Percentiles rank a stretch among this genome's conserved stretches.
Conservation (phyloP, 2,888 invertebrate species). For the Augochlorella aurata region DNA sequence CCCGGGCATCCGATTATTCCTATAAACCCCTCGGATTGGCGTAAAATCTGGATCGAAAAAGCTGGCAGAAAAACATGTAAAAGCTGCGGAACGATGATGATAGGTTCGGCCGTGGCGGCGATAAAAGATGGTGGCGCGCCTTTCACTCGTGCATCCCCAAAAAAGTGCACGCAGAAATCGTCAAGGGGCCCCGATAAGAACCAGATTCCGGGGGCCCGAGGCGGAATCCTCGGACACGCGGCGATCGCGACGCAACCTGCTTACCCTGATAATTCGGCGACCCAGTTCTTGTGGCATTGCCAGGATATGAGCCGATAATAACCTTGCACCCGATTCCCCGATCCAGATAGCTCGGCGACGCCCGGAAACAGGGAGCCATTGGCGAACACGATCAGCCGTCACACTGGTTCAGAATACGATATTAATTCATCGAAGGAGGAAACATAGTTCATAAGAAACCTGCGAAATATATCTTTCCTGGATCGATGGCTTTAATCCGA, state of each 20-base stretch:
- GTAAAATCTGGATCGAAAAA: background rate
- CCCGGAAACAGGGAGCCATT: constrained; percentile 1
- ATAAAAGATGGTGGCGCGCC: background rate
- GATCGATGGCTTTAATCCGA: too few relatives aligned
- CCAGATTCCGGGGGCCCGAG: constrained; percentile 19
- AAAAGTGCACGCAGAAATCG: constrained; percentile 23
- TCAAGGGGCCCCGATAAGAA: constrained; percentile 3
- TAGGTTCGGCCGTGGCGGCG: background rate
- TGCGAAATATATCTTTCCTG: too few relatives aligned
- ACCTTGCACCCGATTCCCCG: constrained; percentile 60
- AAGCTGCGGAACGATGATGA: background rate
- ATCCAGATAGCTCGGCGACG: constrained; percentile 52
- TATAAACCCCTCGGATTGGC: too few relatives aligned
- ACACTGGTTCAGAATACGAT: too few relatives aligned
- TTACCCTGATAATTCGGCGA: constrained; percentile 64
- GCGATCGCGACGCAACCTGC: constrained; percentile 41
- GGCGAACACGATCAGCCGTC: background rate
- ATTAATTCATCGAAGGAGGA: too few relatives aligned
- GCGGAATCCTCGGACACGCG: constrained; percentile 30
- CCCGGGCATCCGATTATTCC: too few relatives aligned
- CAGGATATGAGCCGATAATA: constrained; percentile 70
- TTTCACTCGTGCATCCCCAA: constrained; percentile 31
- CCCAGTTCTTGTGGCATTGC: constrained; percentile 60
- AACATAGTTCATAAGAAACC: too few relatives aligned
- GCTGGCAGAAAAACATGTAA: background rate